Evolutionary conservation across 2,113 vertebrate species (phyloP).

Genomic region (Acrocephalus kingi): DNA sequence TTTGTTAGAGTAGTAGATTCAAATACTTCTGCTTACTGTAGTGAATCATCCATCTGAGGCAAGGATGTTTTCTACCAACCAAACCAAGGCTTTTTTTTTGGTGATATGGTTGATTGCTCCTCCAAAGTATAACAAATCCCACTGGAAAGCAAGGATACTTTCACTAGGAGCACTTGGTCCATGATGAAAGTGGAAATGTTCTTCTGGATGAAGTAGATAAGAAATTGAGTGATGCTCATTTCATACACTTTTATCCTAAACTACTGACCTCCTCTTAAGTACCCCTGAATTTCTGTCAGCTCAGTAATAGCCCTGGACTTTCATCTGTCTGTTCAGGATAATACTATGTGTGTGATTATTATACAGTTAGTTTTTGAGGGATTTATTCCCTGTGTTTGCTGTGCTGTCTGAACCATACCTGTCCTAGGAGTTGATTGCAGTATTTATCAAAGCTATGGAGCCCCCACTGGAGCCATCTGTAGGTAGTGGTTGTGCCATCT

Average conservation of each 20-base stretch:
- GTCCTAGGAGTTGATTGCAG: constrained; percentile 66
- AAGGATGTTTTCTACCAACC: constrained; percentile 15
- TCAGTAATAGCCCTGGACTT: neutral
- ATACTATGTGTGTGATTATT: neutral
- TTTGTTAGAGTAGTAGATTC: constrained; percentile 7
- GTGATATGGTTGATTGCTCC: neutral
- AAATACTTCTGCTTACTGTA: neutral
- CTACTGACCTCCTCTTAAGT: constrained; percentile 13
- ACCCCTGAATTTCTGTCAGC: constrained; percentile 20
- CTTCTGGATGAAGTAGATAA: constrained; percentile 51
- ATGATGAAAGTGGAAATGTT: constrained; percentile 39
- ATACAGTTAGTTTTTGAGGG: constrained; percentile 10
- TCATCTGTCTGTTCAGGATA: constrained; percentile 23
- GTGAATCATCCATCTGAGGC: neutral
- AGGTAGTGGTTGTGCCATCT: constrained; percentile 56
- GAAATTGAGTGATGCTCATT: neutral
- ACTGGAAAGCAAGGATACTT: constrained; percentile 17
- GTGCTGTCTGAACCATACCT: constrained; percentile 30
- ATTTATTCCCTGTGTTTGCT: constrained; percentile 33
- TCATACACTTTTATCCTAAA: constrained; percentile 12
- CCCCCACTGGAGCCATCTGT: constrained; percentile 60
- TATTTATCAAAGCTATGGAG: constrained; percentile 67
- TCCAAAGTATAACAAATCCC: constrained; percentile 15
- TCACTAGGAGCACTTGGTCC: neutral
- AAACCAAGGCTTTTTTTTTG: neutral